Evolutionary conservation across 2,113 vertebrate genomes (phyloP).

Genomic region (Coptodon rendalli): DNA sequence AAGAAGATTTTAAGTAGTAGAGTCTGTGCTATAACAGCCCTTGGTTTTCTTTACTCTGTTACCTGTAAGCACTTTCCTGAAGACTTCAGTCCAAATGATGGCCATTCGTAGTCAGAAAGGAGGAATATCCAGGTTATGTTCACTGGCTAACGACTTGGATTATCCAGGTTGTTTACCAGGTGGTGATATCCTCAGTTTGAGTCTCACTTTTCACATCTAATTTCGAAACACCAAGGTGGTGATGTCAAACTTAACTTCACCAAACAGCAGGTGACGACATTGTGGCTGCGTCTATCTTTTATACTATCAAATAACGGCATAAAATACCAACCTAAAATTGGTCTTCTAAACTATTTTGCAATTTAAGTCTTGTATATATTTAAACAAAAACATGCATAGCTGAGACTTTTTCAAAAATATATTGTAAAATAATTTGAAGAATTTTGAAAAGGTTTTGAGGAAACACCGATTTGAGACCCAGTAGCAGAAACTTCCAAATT

Average conservation of each 20-base stretch:
- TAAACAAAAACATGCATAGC: neutral
- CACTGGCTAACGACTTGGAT: neutral
- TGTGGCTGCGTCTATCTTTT: neutral
- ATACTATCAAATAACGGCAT: neutral
- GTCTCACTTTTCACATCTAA: neutral
- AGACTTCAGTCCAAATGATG: neutral
- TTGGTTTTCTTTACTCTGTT: neutral
- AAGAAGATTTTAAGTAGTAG: neutral
- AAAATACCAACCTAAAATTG: neutral
- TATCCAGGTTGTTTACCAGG: neutral
- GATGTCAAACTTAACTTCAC: fast-evolving
- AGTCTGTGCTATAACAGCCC: neutral
- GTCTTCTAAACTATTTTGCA: neutral
- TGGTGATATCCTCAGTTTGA: neutral
- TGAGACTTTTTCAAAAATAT: neutral
- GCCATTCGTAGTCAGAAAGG: neutral
- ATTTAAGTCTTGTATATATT: neutral
- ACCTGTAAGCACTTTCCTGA: neutral
- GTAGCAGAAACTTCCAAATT: neutral
- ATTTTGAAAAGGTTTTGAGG: neutral
- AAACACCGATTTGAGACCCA: neutral
- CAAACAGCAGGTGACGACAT: neutral
- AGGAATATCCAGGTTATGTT: neutral
- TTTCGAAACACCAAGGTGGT: neutral
- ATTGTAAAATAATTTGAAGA: neutral